Evolutionary conservation across 2,888 invertebrate genomes (phyloP), one percentile per base, ranked within the genome.

Genomic region (Mystacides longicornis): DNA sequence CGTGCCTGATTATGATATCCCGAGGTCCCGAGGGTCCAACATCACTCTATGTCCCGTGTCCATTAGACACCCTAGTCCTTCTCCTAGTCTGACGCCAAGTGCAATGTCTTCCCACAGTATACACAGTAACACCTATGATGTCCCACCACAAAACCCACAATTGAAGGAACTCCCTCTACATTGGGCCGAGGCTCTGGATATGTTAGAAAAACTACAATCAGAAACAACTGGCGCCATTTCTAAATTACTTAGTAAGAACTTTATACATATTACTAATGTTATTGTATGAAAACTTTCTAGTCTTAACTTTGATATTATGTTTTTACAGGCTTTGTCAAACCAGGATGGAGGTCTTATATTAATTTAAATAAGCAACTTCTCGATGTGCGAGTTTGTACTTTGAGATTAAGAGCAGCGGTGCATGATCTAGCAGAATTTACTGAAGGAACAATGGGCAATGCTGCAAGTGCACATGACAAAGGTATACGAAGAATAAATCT

Each of bases 341-440:
- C 89, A 22, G 83, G 85, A 55, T 94, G 94, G 94, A 81, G 93
- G 65, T 81, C 82, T 59, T 81, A 83, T 60, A 88, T 89, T 23
- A 86, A 87, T 66, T 75, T 95, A 58, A 87, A 91, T 63, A 80
- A 83, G 16, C 84, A 85, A 55, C 73, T 93, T 45, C 83, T 89
- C 74, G 93, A 94, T 68, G 84, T 95, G 43, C 88, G 89, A 71
- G 78, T 90, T 62, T 86, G 90, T 4, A 88, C 88, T 46, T 81
- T 85, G 4, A 78, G 89, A 51, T 75, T 95, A 48, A 80, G 87
- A 62, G 87, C 89, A 2, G 86, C 90, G 1, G 72, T 94, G 27
- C 88, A 90, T 68, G 93, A 94, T 74, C 82, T 94, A 57, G 83
- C 91, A 0, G 89, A 93, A 63, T 95, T 95, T 69, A 86, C 89